Base-by-base conservation (phyloP, 1,140 invertebrate species). In the Marisa cornuarietis region DNA sequence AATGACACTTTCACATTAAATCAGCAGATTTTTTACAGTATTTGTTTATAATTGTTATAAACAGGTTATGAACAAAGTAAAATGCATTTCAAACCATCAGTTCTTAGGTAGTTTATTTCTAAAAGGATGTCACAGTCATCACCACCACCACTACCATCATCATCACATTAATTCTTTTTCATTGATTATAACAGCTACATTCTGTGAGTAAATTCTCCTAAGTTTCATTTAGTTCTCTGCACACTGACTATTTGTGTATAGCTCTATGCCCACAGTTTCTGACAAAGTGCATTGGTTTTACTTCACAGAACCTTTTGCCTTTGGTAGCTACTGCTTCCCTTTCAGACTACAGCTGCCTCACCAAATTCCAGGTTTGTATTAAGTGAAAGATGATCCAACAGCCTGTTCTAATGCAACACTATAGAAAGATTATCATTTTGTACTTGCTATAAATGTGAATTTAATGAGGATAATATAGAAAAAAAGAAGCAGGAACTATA, bases 291-390 rank as follows among this genome's bases (percentile, higher is more conserved):
- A n/a, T 71, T 65, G 7, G 8, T 42, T 51, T 24, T 71, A 58
- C 14, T 20, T 80, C 65, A 76, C 65, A 80, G 79, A 54, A 20
- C 79, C 79, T 68, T 80, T 80, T 31, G 24, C 79, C 61, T 54
- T 75, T 52, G 79, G 79, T 22, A 75, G 51, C 51, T 80, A 80
- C 65, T 66, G 61, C 42, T 80, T 80, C 49, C 79, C 79, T n/a
- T 80, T 80, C 58, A 69, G 65, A 73, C 65, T 80, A 11, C 71
- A 68, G 52, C 20, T 80, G 26, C 79, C 79, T 20, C 24, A 58
- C 24, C 14, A 58, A 42, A 75, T 52, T 68, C 79, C 79, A 76
- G 79, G 79, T 80, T 10, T 9, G 75, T 76, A 63, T 4, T 63
- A 63, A 76, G 5, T 42, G 26, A 11, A 18, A 62, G n/a, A 61